These are phyloP conservation scores for Pogoniulus pusillus DNA, from an alignment of 2,797 vertebrate genomes.

Conservation along the genomic window DNA sequence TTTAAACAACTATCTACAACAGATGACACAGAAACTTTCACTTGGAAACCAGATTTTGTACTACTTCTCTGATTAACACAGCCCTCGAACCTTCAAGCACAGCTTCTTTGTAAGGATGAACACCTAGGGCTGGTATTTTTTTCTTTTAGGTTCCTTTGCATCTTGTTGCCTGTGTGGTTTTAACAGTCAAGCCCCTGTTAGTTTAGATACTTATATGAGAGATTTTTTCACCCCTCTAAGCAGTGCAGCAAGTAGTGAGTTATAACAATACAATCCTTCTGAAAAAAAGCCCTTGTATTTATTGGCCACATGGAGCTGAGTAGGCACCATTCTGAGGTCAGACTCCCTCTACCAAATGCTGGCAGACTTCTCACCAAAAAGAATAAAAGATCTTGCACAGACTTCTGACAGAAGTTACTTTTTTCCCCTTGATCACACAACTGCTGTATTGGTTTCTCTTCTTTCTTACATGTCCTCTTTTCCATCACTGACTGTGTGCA, in stretches of 20 bases:
- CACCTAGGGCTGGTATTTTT: background rate
- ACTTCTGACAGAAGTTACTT: background rate
- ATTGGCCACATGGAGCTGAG: constrained; percentile 27
- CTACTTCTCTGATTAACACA: constrained; percentile 10
- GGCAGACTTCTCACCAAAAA: background rate
- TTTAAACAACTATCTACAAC: background rate
- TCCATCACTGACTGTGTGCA: background rate
- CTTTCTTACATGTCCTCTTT: background rate
- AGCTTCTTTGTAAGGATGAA: background rate
- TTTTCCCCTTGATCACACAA: constrained; percentile 27
- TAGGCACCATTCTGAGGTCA: constrained; percentile 9
- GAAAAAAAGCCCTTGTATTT: background rate
- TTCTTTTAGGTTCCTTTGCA: constrained; percentile 13
- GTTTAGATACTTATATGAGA: background rate
- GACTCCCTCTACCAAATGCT: background rate
- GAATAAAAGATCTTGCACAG: background rate
- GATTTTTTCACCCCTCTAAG: constrained; percentile 3
- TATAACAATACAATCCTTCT: background rate
- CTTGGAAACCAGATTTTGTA: background rate
- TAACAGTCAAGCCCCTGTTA: constrained; percentile 3
- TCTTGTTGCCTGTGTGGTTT: constrained; percentile 28
- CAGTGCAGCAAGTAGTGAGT: background rate
- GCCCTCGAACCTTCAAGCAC: background rate
- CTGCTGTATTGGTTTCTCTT: background rate
- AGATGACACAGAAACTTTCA: background rate